A percentile compares a stretch with the other conserved stretches of the same genome.
phyloP scores from a whole-genome alignment of 2,888 invertebrate genomes.

The Drosophila mimica region DNA sequence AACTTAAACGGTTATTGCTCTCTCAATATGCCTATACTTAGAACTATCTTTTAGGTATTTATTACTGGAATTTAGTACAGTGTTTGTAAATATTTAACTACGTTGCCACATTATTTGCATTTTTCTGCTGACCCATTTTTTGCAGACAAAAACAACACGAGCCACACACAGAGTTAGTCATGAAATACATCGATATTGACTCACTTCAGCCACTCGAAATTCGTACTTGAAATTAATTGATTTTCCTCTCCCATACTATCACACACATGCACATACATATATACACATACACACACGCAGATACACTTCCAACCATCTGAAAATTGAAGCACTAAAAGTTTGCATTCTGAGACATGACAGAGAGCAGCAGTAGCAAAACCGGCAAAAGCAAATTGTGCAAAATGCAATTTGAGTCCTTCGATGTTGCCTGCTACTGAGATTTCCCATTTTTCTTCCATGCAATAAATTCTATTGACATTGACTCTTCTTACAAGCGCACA shows the following conservation, averaged over 20 bases:
- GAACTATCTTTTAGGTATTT: neutral
- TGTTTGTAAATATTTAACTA: neutral
- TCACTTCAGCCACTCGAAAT: constrained; percentile 1
- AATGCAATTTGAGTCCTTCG: constrained; percentile 54
- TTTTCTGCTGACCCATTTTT: constrained; percentile 7
- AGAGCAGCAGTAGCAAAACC: neutral
- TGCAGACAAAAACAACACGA: neutral
- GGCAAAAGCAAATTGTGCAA: constrained; percentile 28
- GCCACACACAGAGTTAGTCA: neutral
- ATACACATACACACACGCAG: constrained; percentile 3
- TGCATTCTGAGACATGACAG: constrained; percentile 20
- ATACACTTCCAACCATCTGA: constrained; percentile 26
- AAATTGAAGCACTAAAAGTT: constrained; percentile 50
- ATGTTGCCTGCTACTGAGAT: constrained; percentile 8
- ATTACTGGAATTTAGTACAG: neutral
- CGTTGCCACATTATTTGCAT: too few species aligned
- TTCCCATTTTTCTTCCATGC: constrained; percentile 30
- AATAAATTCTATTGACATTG: constrained; percentile 58
- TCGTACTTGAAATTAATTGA: constrained; percentile 49
- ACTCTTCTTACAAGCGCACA: constrained; percentile 36
- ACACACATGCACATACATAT: neutral
- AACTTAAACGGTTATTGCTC: neutral
- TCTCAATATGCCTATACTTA: neutral
- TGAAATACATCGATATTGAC: constrained; percentile 42
- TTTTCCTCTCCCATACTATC: constrained; percentile 26